phyloP scores from a whole-genome alignment of 2,113 vertebrate species.

The Atrichornis clamosus region DNA sequence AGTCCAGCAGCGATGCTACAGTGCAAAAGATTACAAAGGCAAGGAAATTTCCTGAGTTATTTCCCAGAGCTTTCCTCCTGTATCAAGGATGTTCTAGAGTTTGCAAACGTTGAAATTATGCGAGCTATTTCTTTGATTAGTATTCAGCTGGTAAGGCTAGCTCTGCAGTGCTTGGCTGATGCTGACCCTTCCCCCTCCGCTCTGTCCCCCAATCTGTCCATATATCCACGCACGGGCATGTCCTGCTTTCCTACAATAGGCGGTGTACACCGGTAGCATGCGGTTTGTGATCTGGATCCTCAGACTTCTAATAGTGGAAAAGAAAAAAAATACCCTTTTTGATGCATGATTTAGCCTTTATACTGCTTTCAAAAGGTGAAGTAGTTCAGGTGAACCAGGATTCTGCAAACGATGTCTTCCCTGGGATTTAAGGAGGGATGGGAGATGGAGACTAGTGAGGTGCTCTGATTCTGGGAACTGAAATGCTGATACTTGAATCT shows the following conservation, averaged over 20 bases:
- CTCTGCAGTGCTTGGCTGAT: slow-evolving; percentile 69
- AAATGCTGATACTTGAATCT: slow-evolving; percentile 5
- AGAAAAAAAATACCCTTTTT: background rate
- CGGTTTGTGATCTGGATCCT: background rate
- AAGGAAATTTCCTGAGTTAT: background rate
- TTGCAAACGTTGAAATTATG: slow-evolving; percentile 13
- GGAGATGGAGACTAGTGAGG: background rate
- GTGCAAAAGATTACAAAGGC: background rate
- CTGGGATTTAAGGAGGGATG: background rate
- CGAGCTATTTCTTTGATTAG: slow-evolving; percentile 66
- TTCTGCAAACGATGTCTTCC: background rate
- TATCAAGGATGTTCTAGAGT: background rate
- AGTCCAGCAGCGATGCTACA: background rate
- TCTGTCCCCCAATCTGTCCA: background rate
- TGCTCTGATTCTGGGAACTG: background rate
- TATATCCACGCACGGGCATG: background rate
- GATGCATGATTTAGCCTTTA: background rate
- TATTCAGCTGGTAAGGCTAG: slow-evolving; percentile 69
- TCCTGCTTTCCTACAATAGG: background rate
- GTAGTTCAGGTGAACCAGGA: slow-evolving; percentile 59
- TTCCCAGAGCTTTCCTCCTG: background rate
- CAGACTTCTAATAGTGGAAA: background rate
- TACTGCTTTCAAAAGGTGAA: slow-evolving; percentile 42
- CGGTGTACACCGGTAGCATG: background rate
- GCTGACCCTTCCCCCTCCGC: slow-evolving; percentile 34